Conservation (phyloP, 2,113 vertebrate species). For the Pterocles gutturalis region DNA sequence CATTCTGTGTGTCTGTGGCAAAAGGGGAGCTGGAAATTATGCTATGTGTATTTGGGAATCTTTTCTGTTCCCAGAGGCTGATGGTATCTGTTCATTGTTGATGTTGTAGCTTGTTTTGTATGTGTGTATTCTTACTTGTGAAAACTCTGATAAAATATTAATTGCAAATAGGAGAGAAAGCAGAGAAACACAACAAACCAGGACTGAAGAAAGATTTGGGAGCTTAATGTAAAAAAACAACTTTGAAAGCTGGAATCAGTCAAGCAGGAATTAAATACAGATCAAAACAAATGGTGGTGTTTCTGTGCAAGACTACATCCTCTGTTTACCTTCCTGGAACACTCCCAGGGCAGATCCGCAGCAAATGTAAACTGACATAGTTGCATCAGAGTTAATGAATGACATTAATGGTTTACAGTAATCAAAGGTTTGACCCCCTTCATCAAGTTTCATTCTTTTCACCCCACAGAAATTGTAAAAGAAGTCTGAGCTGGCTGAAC, state of each 20-base stretch:
- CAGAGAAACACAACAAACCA: background rate
- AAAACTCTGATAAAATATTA: background rate
- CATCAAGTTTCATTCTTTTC: background rate
- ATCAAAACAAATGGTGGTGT: background rate
- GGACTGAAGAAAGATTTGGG: background rate
- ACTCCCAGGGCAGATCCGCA: background rate
- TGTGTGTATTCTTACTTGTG: background rate
- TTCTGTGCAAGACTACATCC: background rate
- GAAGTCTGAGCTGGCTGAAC: background rate
- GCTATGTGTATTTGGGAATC: background rate
- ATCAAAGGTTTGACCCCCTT: background rate
- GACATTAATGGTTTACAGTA: background rate
- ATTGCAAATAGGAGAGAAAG: background rate
- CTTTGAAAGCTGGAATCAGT: background rate
- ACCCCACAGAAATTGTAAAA: background rate
- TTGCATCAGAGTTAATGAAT: background rate
- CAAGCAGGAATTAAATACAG: background rate
- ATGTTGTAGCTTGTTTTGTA: background rate
- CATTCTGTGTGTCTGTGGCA: background rate
- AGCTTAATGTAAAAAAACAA: background rate
- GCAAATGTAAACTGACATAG: background rate
- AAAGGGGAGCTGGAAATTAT: background rate
- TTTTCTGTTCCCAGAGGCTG: background rate
- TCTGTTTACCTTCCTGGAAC: background rate
- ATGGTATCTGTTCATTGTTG: background rate